Conservation (phyloP, 1,140 invertebrate species). For the Aphaenogaster rudis region DNA sequence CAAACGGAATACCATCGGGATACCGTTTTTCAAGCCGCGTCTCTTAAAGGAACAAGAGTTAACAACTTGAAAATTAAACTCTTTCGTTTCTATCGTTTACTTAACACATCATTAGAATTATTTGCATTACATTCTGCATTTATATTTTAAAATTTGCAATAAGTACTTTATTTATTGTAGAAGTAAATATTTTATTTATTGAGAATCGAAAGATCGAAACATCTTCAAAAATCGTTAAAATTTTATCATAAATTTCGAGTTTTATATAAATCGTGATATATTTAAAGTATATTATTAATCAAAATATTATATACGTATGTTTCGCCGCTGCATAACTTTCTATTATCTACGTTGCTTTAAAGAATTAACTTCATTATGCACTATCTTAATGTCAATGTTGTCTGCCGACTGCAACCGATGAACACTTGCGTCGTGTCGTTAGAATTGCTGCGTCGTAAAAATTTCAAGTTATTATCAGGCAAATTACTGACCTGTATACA, state of each 20-base stretch:
- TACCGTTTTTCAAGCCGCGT: conserved; percentile 21
- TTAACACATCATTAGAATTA: not conserved
- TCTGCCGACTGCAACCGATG: not conserved
- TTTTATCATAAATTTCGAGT: not conserved
- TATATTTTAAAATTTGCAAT: not conserved
- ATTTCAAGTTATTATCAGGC: conserved; percentile 29
- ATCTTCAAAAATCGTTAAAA: not conserved
- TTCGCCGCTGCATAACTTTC: not conserved
- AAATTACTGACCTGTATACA: conserved; percentile 46
- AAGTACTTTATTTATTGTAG: not conserved
- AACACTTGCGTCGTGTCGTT: conserved; percentile 25
- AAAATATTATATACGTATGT: not conserved
- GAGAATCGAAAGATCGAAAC: not conserved
- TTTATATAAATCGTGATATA: not conserved
- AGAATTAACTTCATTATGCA: not conserved
- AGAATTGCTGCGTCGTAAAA: conserved; percentile 49
- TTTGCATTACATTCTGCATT: not conserved
- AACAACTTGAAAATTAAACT: not conserved
- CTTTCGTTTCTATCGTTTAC: not conserved
- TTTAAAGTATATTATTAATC: not conserved
- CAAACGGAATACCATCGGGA: conserved; percentile 26
- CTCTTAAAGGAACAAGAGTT: not conserved
- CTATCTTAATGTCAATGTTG: conserved; percentile 36
- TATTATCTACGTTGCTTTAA: not conserved
- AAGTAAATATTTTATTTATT: conserved; percentile 5